A percentile compares a stretch with the other conserved stretches of the same genome.
Evolutionary conservation across 1,140 invertebrate genomes (phyloP).

Genomic region (Tetramorium parvispinum): DNA sequence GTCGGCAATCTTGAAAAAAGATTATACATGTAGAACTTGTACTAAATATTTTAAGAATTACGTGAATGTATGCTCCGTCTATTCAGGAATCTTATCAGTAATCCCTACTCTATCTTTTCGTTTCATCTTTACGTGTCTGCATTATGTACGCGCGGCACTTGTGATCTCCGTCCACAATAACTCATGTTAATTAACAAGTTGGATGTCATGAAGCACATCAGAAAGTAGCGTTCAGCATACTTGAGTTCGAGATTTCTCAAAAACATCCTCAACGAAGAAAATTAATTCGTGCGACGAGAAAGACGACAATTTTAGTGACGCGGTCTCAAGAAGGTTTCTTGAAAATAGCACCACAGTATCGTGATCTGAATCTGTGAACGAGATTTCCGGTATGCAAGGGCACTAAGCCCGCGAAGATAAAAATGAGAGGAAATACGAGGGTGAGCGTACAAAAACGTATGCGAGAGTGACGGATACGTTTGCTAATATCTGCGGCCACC

Average conservation of each 20-base stretch:
- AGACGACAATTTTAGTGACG: slow-evolving; percentile 39
- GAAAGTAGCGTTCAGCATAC: not conserved
- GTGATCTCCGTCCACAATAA: slow-evolving; percentile 22
- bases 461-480: slow-evolving; percentile 29
- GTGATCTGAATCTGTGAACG: slow-evolving; percentile 44
- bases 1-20: not conserved
- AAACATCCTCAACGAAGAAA: not conserved
- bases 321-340: slow-evolving; percentile 18
- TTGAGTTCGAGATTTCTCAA: not conserved
- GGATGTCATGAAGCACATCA: not conserved
- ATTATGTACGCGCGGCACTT: not conserved
- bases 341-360: slow-evolving; percentile 53
- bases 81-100: slow-evolving; percentile 6
- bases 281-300: slow-evolving; percentile 18
- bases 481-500: not conserved
- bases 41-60: slow-evolving; percentile 14
- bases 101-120: slow-evolving; percentile 2
- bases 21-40: not conserved
- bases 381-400: slow-evolving; percentile 43
- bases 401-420: slow-evolving; percentile 13
- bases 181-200: slow-evolving; percentile 43
- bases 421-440: not conserved
- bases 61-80: not conserved
- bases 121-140: not conserved
- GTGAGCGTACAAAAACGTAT: slow-evolving; percentile 10